A percentile compares a stretch with the other conserved stretches of the same genome.
Conservation (phyloP, 2,888 invertebrate genomes). For the Drosophila yooni region DNA sequence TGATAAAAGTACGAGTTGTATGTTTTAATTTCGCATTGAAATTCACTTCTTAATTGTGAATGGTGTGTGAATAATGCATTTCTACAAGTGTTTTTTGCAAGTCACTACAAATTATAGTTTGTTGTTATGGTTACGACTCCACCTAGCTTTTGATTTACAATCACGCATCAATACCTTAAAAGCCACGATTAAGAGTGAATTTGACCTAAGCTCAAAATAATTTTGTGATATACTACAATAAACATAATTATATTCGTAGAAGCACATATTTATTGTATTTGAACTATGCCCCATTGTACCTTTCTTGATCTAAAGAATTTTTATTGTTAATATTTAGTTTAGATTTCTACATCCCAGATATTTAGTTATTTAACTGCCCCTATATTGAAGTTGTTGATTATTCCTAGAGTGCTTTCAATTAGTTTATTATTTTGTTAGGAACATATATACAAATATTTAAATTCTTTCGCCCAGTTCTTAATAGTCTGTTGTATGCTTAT, state of each 20-base stretch:
- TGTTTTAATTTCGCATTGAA: constrained; percentile 64
- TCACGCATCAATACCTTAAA: neutral
- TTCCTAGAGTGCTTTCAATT: neutral
- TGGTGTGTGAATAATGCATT: constrained; percentile 28
- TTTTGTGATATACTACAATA: neutral
- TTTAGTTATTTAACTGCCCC: neutral
- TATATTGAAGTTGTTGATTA: neutral
- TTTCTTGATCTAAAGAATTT: neutral
- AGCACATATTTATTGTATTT: neutral
- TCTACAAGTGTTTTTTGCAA: constrained; percentile 22
- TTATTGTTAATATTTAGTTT: neutral
- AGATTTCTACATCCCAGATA: neutral
- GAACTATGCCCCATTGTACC: neutral
- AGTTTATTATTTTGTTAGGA: neutral
- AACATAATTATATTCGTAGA: neutral
- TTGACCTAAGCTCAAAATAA: neutral
- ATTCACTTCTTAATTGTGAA: constrained; percentile 24
- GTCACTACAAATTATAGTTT: constrained; percentile 39
- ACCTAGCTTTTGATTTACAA: constrained; percentile 18
- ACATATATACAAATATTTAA: neutral
- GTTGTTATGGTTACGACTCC: neutral
- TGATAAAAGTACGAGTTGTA: constrained; percentile 70
- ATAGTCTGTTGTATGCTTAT: neutral
- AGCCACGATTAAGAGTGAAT: neutral
- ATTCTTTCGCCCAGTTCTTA: neutral